These are phyloP conservation scores for Acleris cristana DNA, from an alignment of 2,888 invertebrate species.

Conservation along the genomic window DNA sequence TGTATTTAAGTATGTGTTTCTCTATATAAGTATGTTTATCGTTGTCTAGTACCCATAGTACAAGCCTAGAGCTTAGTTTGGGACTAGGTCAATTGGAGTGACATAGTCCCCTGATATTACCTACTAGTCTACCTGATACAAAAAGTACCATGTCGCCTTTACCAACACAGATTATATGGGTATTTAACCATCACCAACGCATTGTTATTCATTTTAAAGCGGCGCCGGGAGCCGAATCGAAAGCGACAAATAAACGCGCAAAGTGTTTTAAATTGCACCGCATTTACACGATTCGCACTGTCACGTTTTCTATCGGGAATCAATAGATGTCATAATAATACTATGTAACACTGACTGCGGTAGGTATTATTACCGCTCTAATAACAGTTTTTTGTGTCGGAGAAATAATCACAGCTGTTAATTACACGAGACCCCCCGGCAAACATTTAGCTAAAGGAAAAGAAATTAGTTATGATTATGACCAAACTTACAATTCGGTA, in stretches of 20 bases:
- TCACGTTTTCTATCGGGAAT: constrained; percentile 27
- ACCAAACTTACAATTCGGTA: no score
- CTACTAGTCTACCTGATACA: no score
- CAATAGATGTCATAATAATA: constrained; percentile 32
- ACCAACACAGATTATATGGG: not conserved
- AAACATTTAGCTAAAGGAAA: not conserved
- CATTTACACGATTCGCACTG: constrained; percentile 20
- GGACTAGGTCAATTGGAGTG: no score
- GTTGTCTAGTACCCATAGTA: no score
- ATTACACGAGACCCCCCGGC: constrained; percentile 3
- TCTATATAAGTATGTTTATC: no score
- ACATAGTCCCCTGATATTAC: no score
- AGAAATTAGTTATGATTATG: constrained; percentile 2
- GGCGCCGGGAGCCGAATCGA: constrained; percentile 3
- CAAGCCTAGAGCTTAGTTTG: no score
- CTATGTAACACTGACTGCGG: constrained; percentile 16
- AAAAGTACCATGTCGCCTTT: not conserved
- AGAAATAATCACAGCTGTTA: constrained; percentile 5
- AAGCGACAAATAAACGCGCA: constrained; percentile 18
- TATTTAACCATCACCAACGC: not conserved
- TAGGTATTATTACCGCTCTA: constrained; percentile 20
- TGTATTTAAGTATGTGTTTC: no score
- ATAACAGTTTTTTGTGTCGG: constrained; percentile 16
- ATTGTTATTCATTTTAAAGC: not conserved
- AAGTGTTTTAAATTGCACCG: constrained; percentile 20